Evolutionary conservation across 1,140 invertebrate species (phyloP).

Genomic region (Panagrolaimus sp.): DNA sequence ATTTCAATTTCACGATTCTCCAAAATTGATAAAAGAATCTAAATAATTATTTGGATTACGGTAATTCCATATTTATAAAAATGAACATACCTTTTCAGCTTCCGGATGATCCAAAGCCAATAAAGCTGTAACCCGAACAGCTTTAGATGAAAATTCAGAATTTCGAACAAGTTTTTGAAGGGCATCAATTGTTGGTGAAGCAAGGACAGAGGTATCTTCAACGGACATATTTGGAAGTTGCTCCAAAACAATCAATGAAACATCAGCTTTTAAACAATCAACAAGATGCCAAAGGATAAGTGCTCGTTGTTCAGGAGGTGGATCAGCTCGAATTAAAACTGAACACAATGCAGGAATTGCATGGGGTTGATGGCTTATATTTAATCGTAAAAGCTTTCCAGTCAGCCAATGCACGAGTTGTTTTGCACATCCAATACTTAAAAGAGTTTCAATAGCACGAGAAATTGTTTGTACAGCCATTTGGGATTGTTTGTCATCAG

Average conservation of each 20-base stretch:
- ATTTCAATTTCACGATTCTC: constrained; percentile 38
- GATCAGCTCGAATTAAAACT: constrained; percentile 42
- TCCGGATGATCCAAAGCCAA: constrained; percentile 45
- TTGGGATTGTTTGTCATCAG: constrained; percentile 34
- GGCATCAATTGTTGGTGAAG: constrained; percentile 35
- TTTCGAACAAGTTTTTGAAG: constrained; percentile 39
- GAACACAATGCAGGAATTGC: constrained; percentile 44
- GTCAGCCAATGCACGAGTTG: constrained; percentile 49
- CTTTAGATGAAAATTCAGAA: constrained; percentile 38
- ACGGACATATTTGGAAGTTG: constrained; percentile 35
- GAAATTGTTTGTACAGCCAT: constrained; percentile 46
- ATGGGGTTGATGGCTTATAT: constrained; percentile 42
- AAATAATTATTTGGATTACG: not conserved
- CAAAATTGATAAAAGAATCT: constrained; percentile 45
- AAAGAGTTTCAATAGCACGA: constrained; percentile 35
- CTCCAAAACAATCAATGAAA: constrained; percentile 43
- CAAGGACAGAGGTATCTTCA: constrained; percentile 42
- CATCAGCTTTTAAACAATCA: constrained; percentile 32
- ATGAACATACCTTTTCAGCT: constrained; percentile 42
- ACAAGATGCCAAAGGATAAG: constrained; percentile 40
- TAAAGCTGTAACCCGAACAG: constrained; percentile 47
- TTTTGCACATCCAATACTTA: constrained; percentile 42
- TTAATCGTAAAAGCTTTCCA: constrained; percentile 32
- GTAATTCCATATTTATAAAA: constrained; percentile 11
- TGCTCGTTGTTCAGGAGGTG: constrained; percentile 38